Conservation (phyloP, 2,888 invertebrate species). For the Drosophila subquinaria region DNA sequence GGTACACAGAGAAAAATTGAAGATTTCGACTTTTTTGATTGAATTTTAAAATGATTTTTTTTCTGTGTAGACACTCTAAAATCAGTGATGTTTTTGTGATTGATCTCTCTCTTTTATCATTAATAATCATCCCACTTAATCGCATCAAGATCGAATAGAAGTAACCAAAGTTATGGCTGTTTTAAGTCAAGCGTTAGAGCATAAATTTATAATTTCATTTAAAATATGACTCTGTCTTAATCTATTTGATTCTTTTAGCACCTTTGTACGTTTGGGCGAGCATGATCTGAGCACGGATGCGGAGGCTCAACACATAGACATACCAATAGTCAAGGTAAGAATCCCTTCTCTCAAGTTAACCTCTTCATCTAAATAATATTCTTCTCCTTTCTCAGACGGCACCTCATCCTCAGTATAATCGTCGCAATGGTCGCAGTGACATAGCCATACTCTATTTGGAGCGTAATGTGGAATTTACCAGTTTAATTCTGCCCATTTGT, state of each 20-base stretch:
- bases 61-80: no score
- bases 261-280: constrained; percentile 90
- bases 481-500: constrained; percentile 90
- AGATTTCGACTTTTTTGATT: no score
- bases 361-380: background rate
- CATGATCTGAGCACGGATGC: constrained; percentile 89
- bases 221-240: background rate
- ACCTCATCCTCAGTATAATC: constrained; percentile 76
- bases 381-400: constrained; percentile 54
- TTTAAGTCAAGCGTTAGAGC: no score
- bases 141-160: no score
- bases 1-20: no score
- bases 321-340: constrained; percentile 86
- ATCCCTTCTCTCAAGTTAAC: no score
- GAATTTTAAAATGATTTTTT: no score
- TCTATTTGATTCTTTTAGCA: constrained; percentile 43
- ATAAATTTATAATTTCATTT: no score
- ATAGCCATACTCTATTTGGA: constrained; percentile 91
- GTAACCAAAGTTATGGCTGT: no score
- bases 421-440: constrained; percentile 89
- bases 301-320: constrained; percentile 87
- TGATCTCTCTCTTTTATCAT: background rate
- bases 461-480: constrained; percentile 87
- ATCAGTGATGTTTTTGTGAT: no score
- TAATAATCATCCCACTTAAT: no score